Conservation (phyloP, 1,140 invertebrate genomes). For the Apis florea region DNA sequence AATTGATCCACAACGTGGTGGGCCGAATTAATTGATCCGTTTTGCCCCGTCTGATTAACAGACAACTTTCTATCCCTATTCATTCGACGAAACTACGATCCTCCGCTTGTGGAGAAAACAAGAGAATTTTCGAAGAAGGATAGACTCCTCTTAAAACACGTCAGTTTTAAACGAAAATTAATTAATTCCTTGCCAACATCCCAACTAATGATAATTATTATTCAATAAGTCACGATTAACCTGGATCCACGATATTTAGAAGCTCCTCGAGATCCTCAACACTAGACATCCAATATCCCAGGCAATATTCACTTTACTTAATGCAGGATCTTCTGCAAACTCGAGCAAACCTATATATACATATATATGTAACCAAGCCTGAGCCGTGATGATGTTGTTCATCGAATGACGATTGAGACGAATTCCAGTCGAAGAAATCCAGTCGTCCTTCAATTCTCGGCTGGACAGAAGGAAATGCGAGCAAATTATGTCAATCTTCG, state of each 20-base stretch:
- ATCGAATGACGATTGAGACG: not conserved
- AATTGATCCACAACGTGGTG: not conserved
- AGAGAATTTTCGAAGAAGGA: not conserved
- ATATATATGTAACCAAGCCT: not conserved
- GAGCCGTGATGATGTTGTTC: not conserved
- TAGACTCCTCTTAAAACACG: not conserved
- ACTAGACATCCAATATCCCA: too few relatives aligned
- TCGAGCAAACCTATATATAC: too few relatives aligned
- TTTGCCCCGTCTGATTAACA: constrained; percentile 24
- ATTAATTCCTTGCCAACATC: too few relatives aligned
- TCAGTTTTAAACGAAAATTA: not conserved
- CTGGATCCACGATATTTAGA: too few relatives aligned
- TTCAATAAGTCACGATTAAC: too few relatives aligned
- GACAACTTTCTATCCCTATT: not conserved
- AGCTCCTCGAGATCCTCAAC: too few relatives aligned
- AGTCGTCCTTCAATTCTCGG: constrained; percentile 21
- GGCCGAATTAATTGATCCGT: constrained; percentile 14
- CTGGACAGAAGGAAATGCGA: constrained; percentile 5
- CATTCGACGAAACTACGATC: not conserved
- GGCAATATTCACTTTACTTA: too few relatives aligned
- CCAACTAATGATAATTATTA: too few relatives aligned
- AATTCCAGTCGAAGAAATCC: constrained; percentile 4
- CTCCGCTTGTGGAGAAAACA: too few relatives aligned
- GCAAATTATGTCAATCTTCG: constrained; percentile 44
- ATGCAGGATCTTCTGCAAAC: too few relatives aligned